Evolutionary conservation across 2,113 vertebrate species (phyloP).

Genomic region (Pluvianellus socialis): DNA sequence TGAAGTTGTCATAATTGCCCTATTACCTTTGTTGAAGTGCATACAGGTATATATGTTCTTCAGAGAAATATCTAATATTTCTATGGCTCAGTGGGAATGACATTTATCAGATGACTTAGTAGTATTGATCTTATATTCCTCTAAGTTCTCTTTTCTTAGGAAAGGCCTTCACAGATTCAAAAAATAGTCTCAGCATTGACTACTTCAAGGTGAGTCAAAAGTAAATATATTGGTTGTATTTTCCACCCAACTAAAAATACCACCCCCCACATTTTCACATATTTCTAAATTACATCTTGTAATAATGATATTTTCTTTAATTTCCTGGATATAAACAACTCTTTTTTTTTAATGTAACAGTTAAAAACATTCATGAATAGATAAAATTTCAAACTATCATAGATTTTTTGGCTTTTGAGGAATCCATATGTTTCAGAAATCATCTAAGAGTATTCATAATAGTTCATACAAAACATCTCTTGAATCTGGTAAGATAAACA

Average conservation of each 20-base stretch:
- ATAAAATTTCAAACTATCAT: not conserved
- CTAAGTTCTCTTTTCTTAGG: not conserved
- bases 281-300: not conserved
- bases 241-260: not conserved
- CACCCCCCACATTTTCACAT: accelerated
- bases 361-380: not conserved
- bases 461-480: not conserved
- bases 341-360: not conserved
- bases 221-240: not conserved
- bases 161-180: not conserved
- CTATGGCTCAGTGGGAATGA: not conserved
- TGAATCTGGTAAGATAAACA: not conserved
- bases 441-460: not conserved
- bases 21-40: not conserved
- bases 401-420: not conserved
- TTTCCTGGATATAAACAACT: not conserved
- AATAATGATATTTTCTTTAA: not conserved
- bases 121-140: not conserved
- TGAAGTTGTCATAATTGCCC: not conserved
- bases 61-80: not conserved
- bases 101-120: not conserved
- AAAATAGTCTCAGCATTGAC: not conserved
- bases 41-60: not conserved
- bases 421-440: not conserved
- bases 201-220: not conserved